These are phyloP conservation scores for Romanogobio albipinnatus DNA, from an alignment of 2,113 vertebrate species.

Conservation along the genomic window DNA sequence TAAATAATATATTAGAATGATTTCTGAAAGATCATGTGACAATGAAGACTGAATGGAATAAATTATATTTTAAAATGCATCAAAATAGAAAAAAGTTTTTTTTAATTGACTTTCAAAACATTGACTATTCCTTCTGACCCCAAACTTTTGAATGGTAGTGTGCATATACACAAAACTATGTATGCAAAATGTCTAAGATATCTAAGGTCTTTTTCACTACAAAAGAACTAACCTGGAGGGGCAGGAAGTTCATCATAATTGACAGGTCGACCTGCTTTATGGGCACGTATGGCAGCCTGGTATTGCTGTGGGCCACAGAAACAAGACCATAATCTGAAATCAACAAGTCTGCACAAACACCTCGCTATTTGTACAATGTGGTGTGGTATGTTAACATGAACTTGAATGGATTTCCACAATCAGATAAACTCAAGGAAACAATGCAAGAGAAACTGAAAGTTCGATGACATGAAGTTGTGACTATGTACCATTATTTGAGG, in stretches of 20 bases:
- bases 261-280: slow-evolving; percentile 86
- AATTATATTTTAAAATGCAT: no score
- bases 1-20: no score
- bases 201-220: background rate
- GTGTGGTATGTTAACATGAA: background rate
- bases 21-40: background rate
- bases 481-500: background rate
- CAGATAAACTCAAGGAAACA: background rate
- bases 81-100: no score
- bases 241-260: slow-evolving; percentile 90
- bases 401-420: background rate
- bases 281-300: slow-evolving; percentile 87
- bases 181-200: background rate
- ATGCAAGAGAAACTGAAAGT: background rate
- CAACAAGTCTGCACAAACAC: background rate
- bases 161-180: background rate
- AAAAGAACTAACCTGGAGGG: slow-evolving; percentile 84
- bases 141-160: background rate
- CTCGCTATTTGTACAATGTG: background rate
- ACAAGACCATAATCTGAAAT: background rate
- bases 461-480: background rate
- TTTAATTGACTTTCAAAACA: no score
- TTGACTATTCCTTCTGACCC: no score
- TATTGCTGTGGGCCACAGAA: slow-evolving; percentile 85
- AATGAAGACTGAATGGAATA: background rate